Evolutionary conservation across 2,888 invertebrate species (phyloP), one percentile per base, ranked within the genome.

Genomic region (Apoda limacodes): DNA sequence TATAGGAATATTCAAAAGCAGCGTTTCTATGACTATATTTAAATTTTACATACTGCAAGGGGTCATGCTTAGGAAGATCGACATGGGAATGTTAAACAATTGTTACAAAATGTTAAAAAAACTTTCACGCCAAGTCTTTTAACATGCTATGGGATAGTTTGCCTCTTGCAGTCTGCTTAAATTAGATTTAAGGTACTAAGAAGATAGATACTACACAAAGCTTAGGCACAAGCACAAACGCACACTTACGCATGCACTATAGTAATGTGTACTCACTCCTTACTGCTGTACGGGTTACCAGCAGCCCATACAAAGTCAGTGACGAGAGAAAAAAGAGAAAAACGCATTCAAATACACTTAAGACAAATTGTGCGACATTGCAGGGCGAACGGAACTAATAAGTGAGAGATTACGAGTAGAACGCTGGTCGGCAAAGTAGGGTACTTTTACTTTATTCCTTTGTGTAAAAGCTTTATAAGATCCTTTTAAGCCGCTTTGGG

Each of bases 281-380:
- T 66, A 83, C 69, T 63, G 83, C 86, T 86, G 86, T 82, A 78
- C 75, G 76, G 81, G 75, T 85, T 82, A 85, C 85, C 83, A 82
- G 85, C 84, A 76, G 83, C 84, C 84, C 85, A 85, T 85, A 82
- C 83, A 86, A 85, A 85, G 84, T 84, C 83, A 84, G 82, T 84
- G 81, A 83, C 83, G 75, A 78, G 80, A 82, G 81, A 82, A 82
- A 82, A 81, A 80, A 78, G 74, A 78, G 68, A 76, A 82, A 82
- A 82, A 80, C 81, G 82, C 82, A 82, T 82, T 82, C 82, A 82
- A 81, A 71, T 81, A 82, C 75, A 80, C 69, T 78, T 76, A 76
- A 74, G 78, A 80, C 74, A 80, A 76, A 72, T 75, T 75, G 80
- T 80, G 80, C 80, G 71, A 80, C 78, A 80, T 76, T 80, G 80